phyloP scores from a whole-genome alignment of 2,888 invertebrate species.

The Drosophila nr. perissopoda region DNA sequence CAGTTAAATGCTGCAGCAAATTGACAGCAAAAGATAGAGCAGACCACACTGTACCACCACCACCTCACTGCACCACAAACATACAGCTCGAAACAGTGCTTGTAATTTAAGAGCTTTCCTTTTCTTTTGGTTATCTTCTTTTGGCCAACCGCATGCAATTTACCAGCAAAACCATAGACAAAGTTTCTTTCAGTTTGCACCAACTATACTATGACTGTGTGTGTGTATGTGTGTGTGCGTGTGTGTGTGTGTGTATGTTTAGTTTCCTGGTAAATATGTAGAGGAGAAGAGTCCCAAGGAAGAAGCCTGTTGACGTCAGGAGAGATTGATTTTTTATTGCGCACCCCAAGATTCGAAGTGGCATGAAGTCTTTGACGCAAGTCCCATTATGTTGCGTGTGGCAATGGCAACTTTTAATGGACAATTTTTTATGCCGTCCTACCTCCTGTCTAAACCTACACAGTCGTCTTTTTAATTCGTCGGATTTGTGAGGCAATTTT shows the following conservation, averaged over 20 bases:
- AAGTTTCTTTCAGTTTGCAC: slow-evolving; percentile 41
- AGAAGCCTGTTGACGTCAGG: slow-evolving; percentile 65
- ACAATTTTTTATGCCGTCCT: slow-evolving; percentile 25
- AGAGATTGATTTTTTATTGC: slow-evolving; percentile 64
- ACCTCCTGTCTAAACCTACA: background rate
- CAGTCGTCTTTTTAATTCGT: slow-evolving; percentile 30
- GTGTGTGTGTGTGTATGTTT: background rate
- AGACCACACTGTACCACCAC: background rate
- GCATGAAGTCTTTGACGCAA: slow-evolving; percentile 55
- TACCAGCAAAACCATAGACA: slow-evolving; percentile 44
- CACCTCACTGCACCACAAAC: slow-evolving; percentile 22
- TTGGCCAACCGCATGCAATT: slow-evolving; percentile 59
- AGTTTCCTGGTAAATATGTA: slow-evolving; percentile 41
- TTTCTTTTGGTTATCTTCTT: slow-evolving; percentile 20
- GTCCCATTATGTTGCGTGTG: slow-evolving; percentile 53
- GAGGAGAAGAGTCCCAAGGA: slow-evolving; percentile 20
- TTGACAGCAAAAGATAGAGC: slow-evolving; percentile 37
- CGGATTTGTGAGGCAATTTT: slow-evolving; percentile 61
- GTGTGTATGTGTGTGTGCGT: background rate
- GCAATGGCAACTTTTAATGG: slow-evolving; percentile 45
- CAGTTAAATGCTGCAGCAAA: slow-evolving; percentile 58
- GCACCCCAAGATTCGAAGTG: slow-evolving; percentile 13
- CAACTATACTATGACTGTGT: slow-evolving; percentile 12
- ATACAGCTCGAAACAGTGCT: slow-evolving; percentile 1
- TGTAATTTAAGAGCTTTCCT: slow-evolving; percentile 29